A percentile compares a stretch with the other conserved stretches of the same genome.
Conservation (phyloP, 2,888 invertebrate genomes). For the Clostera curtula region DNA sequence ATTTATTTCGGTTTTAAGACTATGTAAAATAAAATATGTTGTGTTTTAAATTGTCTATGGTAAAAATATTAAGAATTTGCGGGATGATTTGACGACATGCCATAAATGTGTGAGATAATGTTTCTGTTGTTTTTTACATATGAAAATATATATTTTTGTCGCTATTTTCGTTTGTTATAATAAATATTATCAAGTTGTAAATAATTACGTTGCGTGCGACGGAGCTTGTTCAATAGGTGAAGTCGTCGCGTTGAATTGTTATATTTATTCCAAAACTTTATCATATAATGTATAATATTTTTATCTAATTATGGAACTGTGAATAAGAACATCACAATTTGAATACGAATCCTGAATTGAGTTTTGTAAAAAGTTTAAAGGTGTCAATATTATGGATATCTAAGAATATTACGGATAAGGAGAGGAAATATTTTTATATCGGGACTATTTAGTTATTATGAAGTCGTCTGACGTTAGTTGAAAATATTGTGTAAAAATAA, state of each 20-base stretch:
- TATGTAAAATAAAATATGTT: constrained; percentile 69
- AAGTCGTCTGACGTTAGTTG: constrained; percentile 59
- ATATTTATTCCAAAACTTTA: constrained; percentile 16
- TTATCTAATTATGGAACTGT: constrained; percentile 18
- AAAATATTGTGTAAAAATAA: constrained; percentile 69
- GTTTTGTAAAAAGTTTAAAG: constrained; percentile 54
- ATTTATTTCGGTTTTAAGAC: constrained; percentile 72
- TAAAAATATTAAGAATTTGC: constrained; percentile 48
- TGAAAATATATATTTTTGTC: constrained; percentile 34
- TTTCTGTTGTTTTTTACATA: constrained; percentile 63
- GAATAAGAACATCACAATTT: constrained; percentile 25
- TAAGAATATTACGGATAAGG: constrained; percentile 43
- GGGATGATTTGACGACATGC: constrained; percentile 60
- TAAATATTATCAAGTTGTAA: constrained; percentile 40
- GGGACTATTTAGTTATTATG: constrained; percentile 65
- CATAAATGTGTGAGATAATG: constrained; percentile 68
- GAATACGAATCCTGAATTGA: constrained; percentile 29
- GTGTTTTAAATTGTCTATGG: constrained; percentile 69
- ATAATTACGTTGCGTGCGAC: constrained; percentile 40
- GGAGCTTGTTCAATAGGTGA: constrained; percentile 19
- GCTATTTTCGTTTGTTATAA: constrained; percentile 34
- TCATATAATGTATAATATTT: constrained; percentile 15
- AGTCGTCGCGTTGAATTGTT: constrained; percentile 20
- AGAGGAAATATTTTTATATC: constrained; percentile 73
- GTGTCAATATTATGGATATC: constrained; percentile 56